Base-by-base conservation (phyloP, 2,797 vertebrate genomes). In the Antennarius maculatus region DNA sequence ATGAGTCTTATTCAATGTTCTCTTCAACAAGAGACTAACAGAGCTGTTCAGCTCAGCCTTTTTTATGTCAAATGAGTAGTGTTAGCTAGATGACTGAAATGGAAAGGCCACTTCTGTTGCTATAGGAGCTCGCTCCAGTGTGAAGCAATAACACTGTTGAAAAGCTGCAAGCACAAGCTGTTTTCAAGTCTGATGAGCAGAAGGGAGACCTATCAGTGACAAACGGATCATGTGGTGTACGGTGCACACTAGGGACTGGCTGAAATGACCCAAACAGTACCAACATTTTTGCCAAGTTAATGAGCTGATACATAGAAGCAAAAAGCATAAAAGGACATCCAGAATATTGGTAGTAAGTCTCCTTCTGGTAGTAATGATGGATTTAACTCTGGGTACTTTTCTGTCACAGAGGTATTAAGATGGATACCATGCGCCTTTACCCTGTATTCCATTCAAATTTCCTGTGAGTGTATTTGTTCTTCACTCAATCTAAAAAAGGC, bases 231-330 rank as follows among this genome's bases (percentile, higher is more conserved):
- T 80, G 60, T 61, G 46, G 67, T 2, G 16, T 49, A 79, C 63
- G 77, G 62, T 48, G 71, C 68, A 75, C 77, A 66, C 75, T 54
- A 41, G 85, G 68, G 81, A 86, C 56, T 2, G 8, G 18, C 13
- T 54, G 59, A 76, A 82, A 87, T 80, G 60, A 85, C 77, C 72
- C 17, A 27, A 61, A 58, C 50, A 57, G 60, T 49, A 69, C 65
- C 74, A 84, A 90, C 77, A 83, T 86, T 88, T 89, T 78, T 67
- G 59, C 61, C 74, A 69, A 85, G 80, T 81, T 87, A 88, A 88
- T 88, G 84, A 88, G 79, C 76, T 80, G 74, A 54, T 16, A 80
- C 71, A 67, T 71, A 56, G 56, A 76, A 74, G 71, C 70, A 74
- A 67, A 75, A 75, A 76, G 69, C 78, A 82, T 76, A 57, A 82